Evolutionary conservation across 2,113 vertebrate species (phyloP), one percentile per base, ranked within the genome.

Genomic region (Poeciliopsis turrubarensis): DNA sequence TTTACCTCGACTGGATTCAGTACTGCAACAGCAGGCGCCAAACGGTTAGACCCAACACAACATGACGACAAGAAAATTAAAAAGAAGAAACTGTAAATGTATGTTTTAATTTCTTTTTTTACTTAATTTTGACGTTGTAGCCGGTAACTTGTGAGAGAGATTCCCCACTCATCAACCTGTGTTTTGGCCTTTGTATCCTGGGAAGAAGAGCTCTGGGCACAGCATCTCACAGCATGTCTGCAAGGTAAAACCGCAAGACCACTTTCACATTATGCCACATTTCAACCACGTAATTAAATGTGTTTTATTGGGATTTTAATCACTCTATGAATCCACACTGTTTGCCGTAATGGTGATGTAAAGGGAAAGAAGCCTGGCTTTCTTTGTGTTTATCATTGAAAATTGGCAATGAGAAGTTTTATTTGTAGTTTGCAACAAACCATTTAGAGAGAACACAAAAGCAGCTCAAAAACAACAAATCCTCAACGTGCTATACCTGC

Each of bases 1-100:
- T 95, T 51, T 97, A 97, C 89, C 93, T 97, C 7, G 96, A 97
- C 82, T 97, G 96, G 96, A 96, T 97, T 88, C 96, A 97, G 91
- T 96, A 97, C 85, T 97, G 96, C 27, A 95, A 95, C 76, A 95
- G 94, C 78, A 93, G 96, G 71, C 92, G 96, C n/a, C 92, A 94
- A 85, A 93, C 94, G 93, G 96, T 97, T 1, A 87, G 90, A 30
- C 12, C 19, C 31, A 4, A 41, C 41, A 2, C 47, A 63, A 31
- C 61, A 39, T 60, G 34, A 37, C 34, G 34, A 37, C 34, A 37
- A 47, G 5, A 19, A 47, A 47, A 19, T 4, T 47, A 47, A 47
- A 17, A 7, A 19, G 44, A 2, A 47, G 5, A 47, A 1, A 47
- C 19, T 1, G 15, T 47, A 19, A 47, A 47, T 47, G 17, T 19